A percentile compares a stretch with the other conserved stretches of the same genome.
These are phyloP conservation scores for Eristalinus aeneus DNA, from an alignment of 2,888 invertebrate species.

Conservation along the genomic window DNA sequence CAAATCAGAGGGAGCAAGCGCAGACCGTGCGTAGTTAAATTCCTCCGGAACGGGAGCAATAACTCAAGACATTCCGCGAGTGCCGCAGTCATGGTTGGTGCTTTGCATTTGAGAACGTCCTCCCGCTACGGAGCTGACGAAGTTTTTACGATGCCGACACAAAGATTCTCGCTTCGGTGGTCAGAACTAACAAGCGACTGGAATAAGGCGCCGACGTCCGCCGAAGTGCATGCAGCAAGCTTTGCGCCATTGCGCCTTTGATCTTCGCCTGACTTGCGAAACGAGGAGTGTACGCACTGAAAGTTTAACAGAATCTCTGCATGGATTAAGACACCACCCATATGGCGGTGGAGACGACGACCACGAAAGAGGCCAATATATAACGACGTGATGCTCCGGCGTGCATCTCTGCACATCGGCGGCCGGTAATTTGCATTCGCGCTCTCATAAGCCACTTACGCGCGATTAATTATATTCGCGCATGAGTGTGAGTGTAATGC, in stretches of 20 bases:
- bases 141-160: background rate
- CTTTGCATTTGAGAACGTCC: background rate
- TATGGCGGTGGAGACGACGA: background rate
- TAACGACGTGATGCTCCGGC: constrained; percentile 16
- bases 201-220: background rate
- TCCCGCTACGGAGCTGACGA: background rate
- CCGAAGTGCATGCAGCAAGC: background rate
- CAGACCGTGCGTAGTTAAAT: background rate
- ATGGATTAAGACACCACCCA: background rate
- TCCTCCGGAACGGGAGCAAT: background rate
- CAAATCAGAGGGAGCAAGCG: background rate
- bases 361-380: constrained; percentile 40
- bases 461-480: constrained; percentile 57
- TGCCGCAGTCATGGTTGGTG: background rate
- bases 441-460: constrained; percentile 57
- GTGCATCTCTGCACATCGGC: constrained; percentile 30
- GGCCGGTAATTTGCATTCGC: constrained; percentile 37
- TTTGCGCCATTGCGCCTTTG: background rate
- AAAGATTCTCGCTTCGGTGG: background rate
- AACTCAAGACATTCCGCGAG: background rate
- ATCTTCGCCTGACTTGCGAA: background rate
- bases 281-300: background rate
- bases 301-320: background rate
- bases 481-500: constrained; percentile 29
- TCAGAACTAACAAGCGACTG: background rate